Evolutionary conservation across 2,888 invertebrate genomes (phyloP), one percentile per base, ranked within the genome.

Genomic region (Heteropelma amictum): DNA sequence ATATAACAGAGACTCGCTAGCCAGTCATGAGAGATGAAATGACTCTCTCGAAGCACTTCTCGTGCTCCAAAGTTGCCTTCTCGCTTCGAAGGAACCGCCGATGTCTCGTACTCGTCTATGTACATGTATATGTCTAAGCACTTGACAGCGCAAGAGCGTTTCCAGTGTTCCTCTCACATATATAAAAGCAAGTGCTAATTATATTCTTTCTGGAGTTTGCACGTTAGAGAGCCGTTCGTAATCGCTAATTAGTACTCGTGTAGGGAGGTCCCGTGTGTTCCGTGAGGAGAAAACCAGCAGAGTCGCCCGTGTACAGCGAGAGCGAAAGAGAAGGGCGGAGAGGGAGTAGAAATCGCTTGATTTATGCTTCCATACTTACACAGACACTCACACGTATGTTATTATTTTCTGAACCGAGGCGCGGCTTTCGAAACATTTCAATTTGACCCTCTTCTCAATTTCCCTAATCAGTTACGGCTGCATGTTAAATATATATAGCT

Each of bases 231-330:
- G 80, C 79, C 79, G 81, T 81, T 78, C 81, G 79, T 83, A 85
- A 85, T 85, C 81, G 84, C 80, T 85, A 85, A 85, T 85, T 85
- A 85, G 84, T 82, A 80, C 80, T 67, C 77, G 68, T 53, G 79
- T 42, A 38, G 53, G 61, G 47, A 28, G 35, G 35, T 17, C 35
- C 19, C 45, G 28, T 42, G 42, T 42, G 28, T 23, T 19, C 42
- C 45, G 42, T 60, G 28, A 42, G 28, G 30, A 42, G 28, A 10
- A 7, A 60, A 8, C 35, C 17, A 19, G 3, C n/a, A n/a, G 17
- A 10, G 10, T 45, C 21, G 8, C 17, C 10, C 19, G n/a, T n/a
- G n/a, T n/a, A 21, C 21, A 21, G 49, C 12, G 28, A 35, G 30
- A 28, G 8, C 47, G 19, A 8, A 28, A 47, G 33, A 10, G 21